Conservation (phyloP, 2,888 invertebrate genomes). For the Himalopsyche japonica region DNA sequence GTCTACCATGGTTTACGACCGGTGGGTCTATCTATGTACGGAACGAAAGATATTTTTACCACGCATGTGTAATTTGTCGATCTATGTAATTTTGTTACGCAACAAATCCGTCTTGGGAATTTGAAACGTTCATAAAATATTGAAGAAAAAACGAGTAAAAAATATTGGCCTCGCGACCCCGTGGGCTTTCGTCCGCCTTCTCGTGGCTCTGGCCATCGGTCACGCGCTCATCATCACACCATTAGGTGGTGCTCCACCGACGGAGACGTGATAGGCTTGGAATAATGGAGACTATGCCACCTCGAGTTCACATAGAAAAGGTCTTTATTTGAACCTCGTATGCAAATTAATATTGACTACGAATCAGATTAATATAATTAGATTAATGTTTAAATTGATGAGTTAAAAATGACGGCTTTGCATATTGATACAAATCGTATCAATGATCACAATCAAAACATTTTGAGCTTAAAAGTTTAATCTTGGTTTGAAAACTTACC, state of each 20-base stretch:
- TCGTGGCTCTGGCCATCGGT: background rate
- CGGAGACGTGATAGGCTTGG: background rate
- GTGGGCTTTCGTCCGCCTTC: background rate
- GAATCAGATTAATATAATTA: too few relatives aligned
- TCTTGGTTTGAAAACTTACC: constrained; percentile 20
- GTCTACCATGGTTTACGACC: background rate
- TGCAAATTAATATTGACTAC: background rate
- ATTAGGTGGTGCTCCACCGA: background rate
- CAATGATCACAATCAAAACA: too few relatives aligned
- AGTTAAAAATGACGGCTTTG: too few relatives aligned
- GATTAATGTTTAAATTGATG: too few relatives aligned
- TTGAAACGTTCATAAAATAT: background rate
- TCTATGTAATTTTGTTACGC: constrained; percentile 14
- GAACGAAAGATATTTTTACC: background rate
- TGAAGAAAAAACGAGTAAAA: background rate
- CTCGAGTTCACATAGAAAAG: background rate
- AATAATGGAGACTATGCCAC: background rate
- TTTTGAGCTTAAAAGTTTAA: background rate
- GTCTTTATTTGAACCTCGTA: background rate
- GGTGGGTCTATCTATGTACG: background rate
- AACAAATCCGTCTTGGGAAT: constrained; percentile 2
- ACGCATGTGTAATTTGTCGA: constrained; percentile 8
- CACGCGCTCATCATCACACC: background rate
- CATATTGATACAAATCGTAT: too few relatives aligned
- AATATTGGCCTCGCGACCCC: background rate